Evolutionary conservation across 1,140 invertebrate species (phyloP).

Genomic region (Colletes latitarsis): DNA sequence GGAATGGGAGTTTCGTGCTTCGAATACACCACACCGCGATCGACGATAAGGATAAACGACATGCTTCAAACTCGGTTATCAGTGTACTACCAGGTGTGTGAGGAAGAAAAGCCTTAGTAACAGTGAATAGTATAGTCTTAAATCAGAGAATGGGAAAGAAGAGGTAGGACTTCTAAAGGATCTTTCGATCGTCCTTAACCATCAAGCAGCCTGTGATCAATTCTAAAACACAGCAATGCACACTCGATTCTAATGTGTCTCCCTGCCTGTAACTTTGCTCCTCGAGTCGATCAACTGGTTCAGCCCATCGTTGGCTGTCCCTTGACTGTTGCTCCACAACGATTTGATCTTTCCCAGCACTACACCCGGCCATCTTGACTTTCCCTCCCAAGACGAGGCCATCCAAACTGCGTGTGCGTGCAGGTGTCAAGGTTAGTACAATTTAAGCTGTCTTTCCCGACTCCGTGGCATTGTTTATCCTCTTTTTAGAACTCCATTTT

Average conservation of each 20-base stretch:
- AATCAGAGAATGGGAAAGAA: background rate
- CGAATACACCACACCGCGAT: background rate
- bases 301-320: conserved; percentile 86
- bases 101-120: background rate
- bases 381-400: conserved; percentile 82
- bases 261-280: conserved; percentile 75
- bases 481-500: too few species aligned
- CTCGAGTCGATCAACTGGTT: conserved; percentile 86
- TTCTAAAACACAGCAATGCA: conserved; percentile 36
- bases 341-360: conserved; percentile 93
- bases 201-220: conserved; percentile 26
- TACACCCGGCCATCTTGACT: conserved; percentile 86
- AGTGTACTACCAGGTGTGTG: conserved; percentile 2
- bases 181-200: conserved; percentile 27
- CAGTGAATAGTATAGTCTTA: too few species aligned
- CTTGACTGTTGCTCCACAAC: conserved; percentile 89
- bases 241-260: conserved; percentile 51
- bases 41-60: background rate
- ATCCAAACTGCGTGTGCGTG: conserved; percentile 75
- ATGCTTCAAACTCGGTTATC: background rate
- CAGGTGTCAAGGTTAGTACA: conserved; percentile 49
- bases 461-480: background rate
- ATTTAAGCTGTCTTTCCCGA: background rate
- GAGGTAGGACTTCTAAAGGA: background rate
- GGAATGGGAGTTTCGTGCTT: conserved; percentile 7